phyloP scores from a whole-genome alignment of 2,888 invertebrate genomes.

The Aphrophora alni region DNA sequence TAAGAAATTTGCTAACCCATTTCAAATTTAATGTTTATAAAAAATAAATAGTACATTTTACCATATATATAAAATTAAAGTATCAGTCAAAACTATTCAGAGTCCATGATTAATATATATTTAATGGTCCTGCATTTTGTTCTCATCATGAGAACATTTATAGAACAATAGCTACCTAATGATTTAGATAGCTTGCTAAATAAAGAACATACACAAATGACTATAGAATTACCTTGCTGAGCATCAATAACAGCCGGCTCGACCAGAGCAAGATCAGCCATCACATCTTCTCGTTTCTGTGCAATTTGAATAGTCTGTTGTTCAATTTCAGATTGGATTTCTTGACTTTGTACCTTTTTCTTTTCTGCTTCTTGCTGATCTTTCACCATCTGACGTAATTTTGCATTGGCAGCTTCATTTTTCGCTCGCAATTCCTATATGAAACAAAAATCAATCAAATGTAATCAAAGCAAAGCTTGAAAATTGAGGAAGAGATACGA shows the following conservation, averaged over 20 bases:
- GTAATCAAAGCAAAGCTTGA: not conserved
- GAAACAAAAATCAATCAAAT: constrained; percentile 24
- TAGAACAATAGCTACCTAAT: too few relatives aligned
- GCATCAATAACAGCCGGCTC: constrained; percentile 99
- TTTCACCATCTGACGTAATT: constrained; percentile 98
- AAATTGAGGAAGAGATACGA: too few relatives aligned
- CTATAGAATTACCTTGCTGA: constrained; percentile 79
- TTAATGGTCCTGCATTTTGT: too few relatives aligned
- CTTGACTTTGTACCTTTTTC: constrained; percentile 97
- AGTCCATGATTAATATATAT: too few relatives aligned
- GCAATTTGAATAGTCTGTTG: constrained; percentile 90
- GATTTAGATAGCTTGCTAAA: too few relatives aligned
- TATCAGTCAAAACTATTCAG: too few relatives aligned
- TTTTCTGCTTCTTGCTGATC: constrained; percentile 99
- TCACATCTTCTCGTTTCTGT: constrained; percentile 92
- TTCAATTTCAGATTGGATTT: constrained; percentile 84
- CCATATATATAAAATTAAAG: too few relatives aligned
- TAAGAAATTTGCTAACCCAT: too few relatives aligned
- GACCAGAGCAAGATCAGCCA: constrained; percentile 95
- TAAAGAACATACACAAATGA: too few relatives aligned
- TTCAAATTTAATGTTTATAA: too few relatives aligned
- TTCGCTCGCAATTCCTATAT: constrained; percentile 87
- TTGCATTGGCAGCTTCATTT: constrained; percentile 99
- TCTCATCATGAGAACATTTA: too few relatives aligned
- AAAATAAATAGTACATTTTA: too few relatives aligned